phyloP scores from a whole-genome alignment of 2,888 invertebrate species.

The Bellardia pandia region DNA sequence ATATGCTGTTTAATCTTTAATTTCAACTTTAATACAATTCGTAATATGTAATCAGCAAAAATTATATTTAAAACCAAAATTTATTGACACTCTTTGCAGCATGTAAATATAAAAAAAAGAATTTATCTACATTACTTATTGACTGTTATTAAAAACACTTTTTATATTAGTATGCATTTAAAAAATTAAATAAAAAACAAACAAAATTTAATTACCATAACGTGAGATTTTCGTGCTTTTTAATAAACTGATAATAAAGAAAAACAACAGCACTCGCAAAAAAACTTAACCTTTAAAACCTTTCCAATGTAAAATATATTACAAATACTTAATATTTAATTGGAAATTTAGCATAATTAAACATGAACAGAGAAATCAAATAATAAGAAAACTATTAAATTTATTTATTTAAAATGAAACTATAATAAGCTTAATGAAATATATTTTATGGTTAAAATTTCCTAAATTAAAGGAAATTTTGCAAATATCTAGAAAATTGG shows the following conservation, averaged over 20 bases:
- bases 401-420: neutral
- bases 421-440: too few relatives aligned
- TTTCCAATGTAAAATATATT: slow-evolving; percentile 41
- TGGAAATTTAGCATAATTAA: slow-evolving; percentile 6
- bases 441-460: too few relatives aligned
- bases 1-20: neutral
- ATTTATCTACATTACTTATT: slow-evolving; percentile 22
- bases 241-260: slow-evolving; percentile 42
- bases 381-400: neutral
- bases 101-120: neutral
- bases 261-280: neutral
- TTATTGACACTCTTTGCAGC: neutral
- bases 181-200: slow-evolving; percentile 29
- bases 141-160: neutral
- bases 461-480: too few relatives aligned
- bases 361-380: neutral
- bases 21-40: neutral
- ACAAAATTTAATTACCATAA: slow-evolving; percentile 59
- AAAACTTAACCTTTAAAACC: slow-evolving; percentile 49
- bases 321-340: slow-evolving; percentile 11
- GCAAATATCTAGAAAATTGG: too few relatives aligned
- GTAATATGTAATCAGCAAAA: slow-evolving; percentile 14
- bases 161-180: neutral
- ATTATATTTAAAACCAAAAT: neutral
- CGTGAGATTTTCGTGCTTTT: slow-evolving; percentile 66